Base-by-base conservation (phyloP, 2,113 vertebrate genomes). In the Numida meleagris region DNA sequence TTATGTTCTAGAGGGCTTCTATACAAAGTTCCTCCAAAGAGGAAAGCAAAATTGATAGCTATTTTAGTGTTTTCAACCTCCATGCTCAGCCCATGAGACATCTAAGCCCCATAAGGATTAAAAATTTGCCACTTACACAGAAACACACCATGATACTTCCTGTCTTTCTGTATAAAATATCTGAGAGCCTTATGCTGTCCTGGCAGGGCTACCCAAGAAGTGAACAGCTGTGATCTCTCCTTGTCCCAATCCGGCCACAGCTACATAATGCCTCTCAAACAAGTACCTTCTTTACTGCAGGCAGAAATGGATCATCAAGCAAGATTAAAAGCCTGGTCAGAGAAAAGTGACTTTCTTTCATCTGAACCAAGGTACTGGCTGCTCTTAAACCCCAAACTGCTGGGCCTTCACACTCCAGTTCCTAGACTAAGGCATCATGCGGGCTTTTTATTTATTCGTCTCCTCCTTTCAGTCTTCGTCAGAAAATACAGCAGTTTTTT, bases 291-390 rank as follows among this genome's bases (percentile, higher is more conserved):
- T 81, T 81, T 72, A 29, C 33, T 34, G 25, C 80, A 94, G 66
- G 51, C n/a, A 94, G 83, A 92, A 94, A 94, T 78, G 80, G 68
- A 90, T 86, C 86, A 86, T 92, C 61, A 79, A 88, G 73, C 51
- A 89, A 86, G 83, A 94, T 95, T 90, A 88, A 95, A 93, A 93
- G 38, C 77, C 61, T 81, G 33, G 46, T 68, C 82, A 90, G 72
- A 74, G 72, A 93, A 91, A 94, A 93, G 50, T 83, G 46, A 82
- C 73, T 94, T 93, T 55, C 63, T 89, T 94, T 96, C 88, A 86
- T 83, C 73, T 92, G 50, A 46, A 70, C 18, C 73, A 93, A 84
- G 89, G 81, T 81, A 93, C 93, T 57, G 63, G 43, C 4, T 2
- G 57, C 73, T 83, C 73, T 96, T 93, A 90, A 95, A 93, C 27